Evolutionary conservation across 2,888 invertebrate species (phyloP).

Genomic region (Hirtodrosophila alboralis): DNA sequence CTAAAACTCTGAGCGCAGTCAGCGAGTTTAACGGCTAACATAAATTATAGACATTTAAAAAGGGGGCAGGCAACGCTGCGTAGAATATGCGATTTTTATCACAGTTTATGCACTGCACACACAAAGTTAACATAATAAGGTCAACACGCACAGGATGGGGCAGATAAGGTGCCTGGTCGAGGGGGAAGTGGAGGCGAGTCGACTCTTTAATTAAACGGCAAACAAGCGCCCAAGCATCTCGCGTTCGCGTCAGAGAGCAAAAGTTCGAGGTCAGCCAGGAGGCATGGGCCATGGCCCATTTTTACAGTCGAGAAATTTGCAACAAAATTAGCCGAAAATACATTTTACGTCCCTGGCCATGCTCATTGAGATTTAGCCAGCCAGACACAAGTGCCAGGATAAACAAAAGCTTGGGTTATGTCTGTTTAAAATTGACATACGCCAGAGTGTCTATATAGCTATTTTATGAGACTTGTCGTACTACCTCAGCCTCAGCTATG

Average conservation of each 20-base stretch:
- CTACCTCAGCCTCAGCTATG: too few species aligned
- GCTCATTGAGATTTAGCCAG: slow-evolving; percentile 52
- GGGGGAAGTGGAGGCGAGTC: slow-evolving; percentile 14
- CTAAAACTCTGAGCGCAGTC: slow-evolving; percentile 32
- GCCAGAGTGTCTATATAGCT: slow-evolving; percentile 39
- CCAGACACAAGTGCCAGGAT: slow-evolving; percentile 14
- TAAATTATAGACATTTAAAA: slow-evolving; percentile 76
- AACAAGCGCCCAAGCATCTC: slow-evolving; percentile 38
- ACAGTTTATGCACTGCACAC: slow-evolving; percentile 75
- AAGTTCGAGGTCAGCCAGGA: slow-evolving; percentile 65
- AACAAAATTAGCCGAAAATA: slow-evolving; percentile 73
- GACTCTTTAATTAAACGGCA: slow-evolving; percentile 70
- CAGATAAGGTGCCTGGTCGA: neutral
- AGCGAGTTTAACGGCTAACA: slow-evolving; percentile 69
- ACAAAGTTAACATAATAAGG: slow-evolving; percentile 78
- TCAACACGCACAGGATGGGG: slow-evolving; percentile 55
- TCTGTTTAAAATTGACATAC: slow-evolving; percentile 30
- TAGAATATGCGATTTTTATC: slow-evolving; percentile 74
- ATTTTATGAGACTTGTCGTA: slow-evolving; percentile 23
- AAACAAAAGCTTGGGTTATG: slow-evolving; percentile 65
- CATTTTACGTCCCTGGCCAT: slow-evolving; percentile 37
- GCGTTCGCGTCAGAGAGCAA: slow-evolving; percentile 46
- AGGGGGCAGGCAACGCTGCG: slow-evolving; percentile 43
- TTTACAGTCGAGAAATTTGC: slow-evolving; percentile 70
- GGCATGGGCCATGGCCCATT: slow-evolving; percentile 26